Evolutionary conservation across 1,140 invertebrate genomes (phyloP), one percentile per base, ranked within the genome.

Genomic region (Rhopalosiphum padi): DNA sequence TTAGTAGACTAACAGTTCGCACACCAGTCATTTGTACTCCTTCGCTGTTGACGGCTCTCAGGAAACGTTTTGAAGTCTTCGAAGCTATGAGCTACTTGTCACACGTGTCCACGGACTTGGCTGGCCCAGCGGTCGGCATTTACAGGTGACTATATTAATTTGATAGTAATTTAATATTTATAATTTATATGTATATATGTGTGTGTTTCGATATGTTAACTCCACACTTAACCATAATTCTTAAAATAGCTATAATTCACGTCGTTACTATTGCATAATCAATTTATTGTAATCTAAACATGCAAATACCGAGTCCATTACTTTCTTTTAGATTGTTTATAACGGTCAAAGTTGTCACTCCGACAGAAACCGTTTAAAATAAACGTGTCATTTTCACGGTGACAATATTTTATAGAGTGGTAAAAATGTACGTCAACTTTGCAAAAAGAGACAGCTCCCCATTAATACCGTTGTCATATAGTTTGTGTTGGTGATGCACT

Each of bases 131-230:
- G 35, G 87, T 89, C 51, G 87, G 87, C 3, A 22, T 51, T 11
- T 89, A 89, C 87, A 89, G 87, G 87, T 89, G 30, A 87, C 21
- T 41, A 21, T 18, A 77, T 77, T 77, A 18, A 77, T 77, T 77
- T n/a, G 0, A 35, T 35, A 77, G n/a, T 77, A 77, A n/a, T 77
- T 68, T 15, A 15, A 37, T 37, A 37, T n/a, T n/a, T n/a, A n/a
- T n/a, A n/a, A n/a, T n/a, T n/a, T 68, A n/a, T 68, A n/a, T 68
- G 9, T 46, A 6, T 46, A 30, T 25, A 8, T 55, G 30, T 15
- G 4, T n/a, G 30, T 30, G 46, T n/a, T 68, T 68, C 11, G 25
- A n/a, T n/a, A 30, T 5, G 30, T 9, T 46, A 8, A 46, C 46
- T 8, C 7, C 46, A 41, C 41, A 41, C 41, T 2, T 41, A 41